A percentile compares a stretch with the other conserved stretches of the same genome.
Evolutionary conservation across 2,797 vertebrate genomes (phyloP).

Genomic region (Cirrhinus molitorella): DNA sequence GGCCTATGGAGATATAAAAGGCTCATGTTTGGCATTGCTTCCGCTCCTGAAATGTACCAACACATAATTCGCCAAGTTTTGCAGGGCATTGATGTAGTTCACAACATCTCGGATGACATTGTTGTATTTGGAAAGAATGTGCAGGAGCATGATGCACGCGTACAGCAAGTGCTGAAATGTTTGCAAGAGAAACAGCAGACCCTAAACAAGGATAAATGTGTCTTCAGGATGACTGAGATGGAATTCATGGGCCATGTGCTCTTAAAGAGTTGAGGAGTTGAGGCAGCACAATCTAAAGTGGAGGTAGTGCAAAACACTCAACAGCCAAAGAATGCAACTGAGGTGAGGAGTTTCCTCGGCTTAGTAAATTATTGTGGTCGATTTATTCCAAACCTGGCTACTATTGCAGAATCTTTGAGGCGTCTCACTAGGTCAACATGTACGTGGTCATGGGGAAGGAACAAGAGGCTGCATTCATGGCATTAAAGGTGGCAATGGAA

Average conservation of each 20-base stretch:
- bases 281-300: too few species aligned
- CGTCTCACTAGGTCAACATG: not conserved
- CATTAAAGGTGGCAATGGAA: not conserved
- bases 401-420: not conserved
- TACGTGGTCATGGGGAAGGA: not conserved
- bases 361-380: not conserved
- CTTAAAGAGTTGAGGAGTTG: too few species aligned
- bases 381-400: not conserved
- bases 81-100: not conserved
- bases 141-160: not conserved
- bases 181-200: not conserved
- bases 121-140: not conserved
- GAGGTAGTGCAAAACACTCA: not conserved
- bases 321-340: not conserved
- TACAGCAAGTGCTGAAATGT: not conserved
- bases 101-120: not conserved
- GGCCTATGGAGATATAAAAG: not conserved
- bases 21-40: not conserved
- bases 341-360: not conserved
- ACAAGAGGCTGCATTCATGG: not conserved
- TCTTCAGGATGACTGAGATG: not conserved
- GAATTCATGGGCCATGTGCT: too few species aligned
- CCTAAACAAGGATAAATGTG: not conserved
- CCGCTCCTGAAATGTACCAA: not conserved
- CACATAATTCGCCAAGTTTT: not conserved